Percentiles rank a stretch among this genome's conserved stretches.
These are phyloP conservation scores for Capreolus pygargus DNA, from an alignment of 2,113 vertebrate genomes.

Conservation along the genomic window DNA sequence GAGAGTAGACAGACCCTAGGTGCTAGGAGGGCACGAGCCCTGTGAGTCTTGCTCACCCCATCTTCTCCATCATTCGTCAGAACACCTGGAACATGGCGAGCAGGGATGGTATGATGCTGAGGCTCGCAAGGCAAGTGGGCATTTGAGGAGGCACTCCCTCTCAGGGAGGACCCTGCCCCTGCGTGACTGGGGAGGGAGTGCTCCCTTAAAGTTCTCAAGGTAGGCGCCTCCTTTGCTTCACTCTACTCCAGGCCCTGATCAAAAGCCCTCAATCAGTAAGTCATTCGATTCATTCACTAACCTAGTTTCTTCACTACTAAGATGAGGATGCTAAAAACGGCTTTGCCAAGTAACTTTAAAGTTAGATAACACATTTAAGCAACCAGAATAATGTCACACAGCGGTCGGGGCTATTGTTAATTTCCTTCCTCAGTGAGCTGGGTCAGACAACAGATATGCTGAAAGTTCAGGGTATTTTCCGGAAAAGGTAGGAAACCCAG, in stretches of 20 bases:
- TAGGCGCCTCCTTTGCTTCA: not conserved
- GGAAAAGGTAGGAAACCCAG: not conserved
- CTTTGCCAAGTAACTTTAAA: not conserved
- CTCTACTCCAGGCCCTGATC: not conserved
- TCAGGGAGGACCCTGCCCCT: not conserved
- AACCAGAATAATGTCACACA: not conserved
- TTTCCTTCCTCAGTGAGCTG: not conserved
- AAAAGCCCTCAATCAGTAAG: not conserved
- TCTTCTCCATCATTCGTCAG: not conserved
- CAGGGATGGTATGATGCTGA: not conserved
- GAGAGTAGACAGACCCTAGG: not conserved
- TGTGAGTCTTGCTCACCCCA: not conserved
- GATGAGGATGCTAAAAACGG: not conserved
- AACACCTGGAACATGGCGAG: rapidly evolving
- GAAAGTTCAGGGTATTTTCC: not conserved
- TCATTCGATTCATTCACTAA: not conserved
- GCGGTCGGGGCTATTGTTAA: not conserved
- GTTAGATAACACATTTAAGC: not conserved
- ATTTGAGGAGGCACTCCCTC: not conserved
- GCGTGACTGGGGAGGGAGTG: rapidly evolving
- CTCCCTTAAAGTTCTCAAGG: not conserved
- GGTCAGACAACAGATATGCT: not conserved
- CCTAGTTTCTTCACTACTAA: not conserved
- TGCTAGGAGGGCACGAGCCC: rapidly evolving
- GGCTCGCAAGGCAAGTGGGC: rapidly evolving